These are phyloP conservation scores for Campaea margaritaria DNA, from an alignment of 2,888 invertebrate genomes.

Conservation along the genomic window DNA sequence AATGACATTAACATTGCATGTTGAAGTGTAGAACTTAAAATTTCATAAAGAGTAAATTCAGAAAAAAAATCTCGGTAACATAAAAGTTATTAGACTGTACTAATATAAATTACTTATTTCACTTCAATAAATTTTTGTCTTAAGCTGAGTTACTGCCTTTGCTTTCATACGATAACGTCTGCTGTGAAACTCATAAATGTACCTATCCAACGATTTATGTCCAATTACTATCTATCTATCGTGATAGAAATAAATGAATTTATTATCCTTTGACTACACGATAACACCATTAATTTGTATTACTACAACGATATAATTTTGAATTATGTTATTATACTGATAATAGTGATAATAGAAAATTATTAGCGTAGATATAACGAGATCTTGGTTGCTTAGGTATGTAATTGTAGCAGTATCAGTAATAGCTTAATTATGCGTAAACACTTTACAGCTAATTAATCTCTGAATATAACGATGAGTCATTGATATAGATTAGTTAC, in stretches of 20 bases:
- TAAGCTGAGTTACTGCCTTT: conserved; percentile 1
- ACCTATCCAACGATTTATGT: conserved; percentile 57
- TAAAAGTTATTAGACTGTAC: too few species aligned
- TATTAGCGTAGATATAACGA: too few species aligned
- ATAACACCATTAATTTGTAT: neutral
- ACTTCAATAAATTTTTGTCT: neutral
- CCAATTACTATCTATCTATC: conserved; percentile 58
- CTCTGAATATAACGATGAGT: neutral
- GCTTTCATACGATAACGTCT: neutral
- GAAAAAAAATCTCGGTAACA: too few species aligned
- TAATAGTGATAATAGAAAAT: too few species aligned
- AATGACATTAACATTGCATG: too few species aligned
- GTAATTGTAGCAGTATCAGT: too few species aligned
- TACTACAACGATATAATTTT: neutral
- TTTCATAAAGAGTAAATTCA: too few species aligned
- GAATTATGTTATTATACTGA: too few species aligned
- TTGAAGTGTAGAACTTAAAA: too few species aligned
- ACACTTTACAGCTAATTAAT: conserved; percentile 2
- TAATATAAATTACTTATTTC: too few species aligned
- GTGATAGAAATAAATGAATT: conserved; percentile 58
- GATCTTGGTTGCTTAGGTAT: too few species aligned
- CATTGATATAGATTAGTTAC: neutral
- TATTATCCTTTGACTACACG: conserved; percentile 25
- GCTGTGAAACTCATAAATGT: conserved; percentile 53
- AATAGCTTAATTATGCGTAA: neutral